phyloP scores from a whole-genome alignment of 1,140 invertebrate genomes.

The Paraescarpia echinospica region DNA sequence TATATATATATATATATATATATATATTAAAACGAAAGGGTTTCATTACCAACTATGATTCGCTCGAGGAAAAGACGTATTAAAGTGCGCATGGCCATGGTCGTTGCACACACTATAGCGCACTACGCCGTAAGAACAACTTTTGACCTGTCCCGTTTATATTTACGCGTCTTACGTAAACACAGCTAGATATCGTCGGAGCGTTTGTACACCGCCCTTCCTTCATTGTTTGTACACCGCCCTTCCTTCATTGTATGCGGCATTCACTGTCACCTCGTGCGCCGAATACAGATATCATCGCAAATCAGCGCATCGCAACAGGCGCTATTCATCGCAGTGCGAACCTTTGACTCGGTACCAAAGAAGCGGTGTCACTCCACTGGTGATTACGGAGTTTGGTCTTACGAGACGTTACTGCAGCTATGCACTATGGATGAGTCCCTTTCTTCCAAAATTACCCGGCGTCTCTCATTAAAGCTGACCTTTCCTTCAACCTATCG shows the following conservation, averaged over 20 bases:
- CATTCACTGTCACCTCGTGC: not conserved
- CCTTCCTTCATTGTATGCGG: not conserved
- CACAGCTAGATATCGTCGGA: not conserved
- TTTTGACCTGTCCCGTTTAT: not conserved
- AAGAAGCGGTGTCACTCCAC: not conserved
- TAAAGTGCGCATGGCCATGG: no score
- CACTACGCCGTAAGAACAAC: not conserved
- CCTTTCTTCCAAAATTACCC: not conserved
- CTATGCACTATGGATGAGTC: not conserved
- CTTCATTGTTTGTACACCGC: no score
- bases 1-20: conserved; percentile 19
- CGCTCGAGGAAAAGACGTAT: not conserved
- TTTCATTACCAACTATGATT: not conserved
- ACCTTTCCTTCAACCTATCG: not conserved
- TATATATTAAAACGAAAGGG: no score
- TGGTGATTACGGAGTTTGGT: not conserved
- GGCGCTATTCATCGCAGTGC: not conserved
- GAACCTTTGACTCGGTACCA: not conserved
- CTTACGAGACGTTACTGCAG: not conserved
- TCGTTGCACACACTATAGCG: not conserved
- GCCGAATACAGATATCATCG: not conserved
- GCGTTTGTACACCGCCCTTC: not conserved
- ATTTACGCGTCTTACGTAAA: not conserved
- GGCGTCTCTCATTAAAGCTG: not conserved
- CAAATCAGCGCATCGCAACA: not conserved